Conservation (phyloP, 2,888 invertebrate species). For the Cerceris rybyensis region DNA sequence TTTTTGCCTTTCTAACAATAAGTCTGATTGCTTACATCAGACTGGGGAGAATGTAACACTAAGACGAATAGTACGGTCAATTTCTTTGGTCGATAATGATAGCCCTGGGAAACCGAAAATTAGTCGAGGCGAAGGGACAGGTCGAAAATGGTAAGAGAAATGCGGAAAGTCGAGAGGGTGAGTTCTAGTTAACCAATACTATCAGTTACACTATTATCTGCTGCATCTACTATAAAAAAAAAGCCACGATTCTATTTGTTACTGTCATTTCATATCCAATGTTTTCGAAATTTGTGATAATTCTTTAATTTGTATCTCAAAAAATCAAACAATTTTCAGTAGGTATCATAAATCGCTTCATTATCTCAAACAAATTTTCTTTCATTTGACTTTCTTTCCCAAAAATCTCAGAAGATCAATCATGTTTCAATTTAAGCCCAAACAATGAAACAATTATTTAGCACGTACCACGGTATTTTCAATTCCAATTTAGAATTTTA, state of each 20-base stretch:
- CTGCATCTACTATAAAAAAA: slow-evolving; percentile 71
- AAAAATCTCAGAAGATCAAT: too few species aligned
- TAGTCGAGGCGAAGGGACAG: slow-evolving; percentile 73
- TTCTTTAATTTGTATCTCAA: not conserved
- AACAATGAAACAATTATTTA: too few species aligned
- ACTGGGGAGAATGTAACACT: slow-evolving; percentile 24
- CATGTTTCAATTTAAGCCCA: too few species aligned
- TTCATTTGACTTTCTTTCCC: too few species aligned
- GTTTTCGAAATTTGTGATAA: slow-evolving; percentile 5
- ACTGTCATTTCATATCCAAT: slow-evolving; percentile 31
- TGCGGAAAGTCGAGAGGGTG: slow-evolving; percentile 64
- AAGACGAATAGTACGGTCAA: slow-evolving; percentile 40
- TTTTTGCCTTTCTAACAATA: too few species aligned
- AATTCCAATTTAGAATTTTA: too few species aligned
- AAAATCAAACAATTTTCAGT: not conserved
- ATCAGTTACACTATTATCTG: slow-evolving; percentile 81
- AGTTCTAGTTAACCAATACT: slow-evolving; percentile 77
- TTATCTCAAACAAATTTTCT: too few species aligned
- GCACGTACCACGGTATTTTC: too few species aligned
- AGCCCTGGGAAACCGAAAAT: slow-evolving; percentile 79
- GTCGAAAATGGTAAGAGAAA: slow-evolving; percentile 63
- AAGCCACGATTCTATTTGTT: slow-evolving; percentile 61
- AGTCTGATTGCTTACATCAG: not conserved
- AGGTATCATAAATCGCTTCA: too few species aligned
- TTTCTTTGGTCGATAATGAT: slow-evolving; percentile 69